Base-by-base conservation (phyloP, 2,888 invertebrate species). In the Epirrhoe alternata region DNA sequence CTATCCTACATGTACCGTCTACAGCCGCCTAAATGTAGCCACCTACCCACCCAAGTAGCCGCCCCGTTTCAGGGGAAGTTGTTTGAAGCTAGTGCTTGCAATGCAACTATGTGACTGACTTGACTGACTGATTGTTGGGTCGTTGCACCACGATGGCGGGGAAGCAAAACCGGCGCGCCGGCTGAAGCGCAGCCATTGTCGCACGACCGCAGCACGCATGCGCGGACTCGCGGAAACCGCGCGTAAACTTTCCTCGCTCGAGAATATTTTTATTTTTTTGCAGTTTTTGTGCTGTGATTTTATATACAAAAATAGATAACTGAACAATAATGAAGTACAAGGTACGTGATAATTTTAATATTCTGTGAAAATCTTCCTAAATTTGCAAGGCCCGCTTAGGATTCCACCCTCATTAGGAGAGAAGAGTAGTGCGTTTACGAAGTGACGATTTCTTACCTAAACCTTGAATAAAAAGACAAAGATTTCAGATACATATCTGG, bases 151-250 rank as follows among this genome's bases (percentile, higher is more conserved):
- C 81, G 76, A 78, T 81, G 83, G 86, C 85, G 88, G 87, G 87
- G 88, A 84, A 90, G 90, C 84, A 91, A 90, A 90, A 91, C 89
- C 80, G 69, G 74, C 78, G 86, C 73, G 83, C 74, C 78, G 78
- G 72, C 77, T 76, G 81, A 81, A 80, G 73, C 79, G 76, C 81
- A 82, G 86, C 86, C 89, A 90, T 89, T 86, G 83, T 79, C 82
- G 85, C 81, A 83, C 85, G 73, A 81, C 80, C 63, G 62, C 69
- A 76, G 81, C 66, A 86, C 90, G 89, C 89, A 85, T 87, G 90
- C 89, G 89, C 88, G 85, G 83, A 56, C 68, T 60, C 49, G 64
- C 58, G 38, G 50, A 71, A 71, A 45, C 30, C 62, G 60, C 74
- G 74, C 74, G 74, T 59, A 61, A 69, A 66, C 38, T 58, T 61